Conservation (phyloP, 2,888 invertebrate species). For the Carcina quercana region DNA sequence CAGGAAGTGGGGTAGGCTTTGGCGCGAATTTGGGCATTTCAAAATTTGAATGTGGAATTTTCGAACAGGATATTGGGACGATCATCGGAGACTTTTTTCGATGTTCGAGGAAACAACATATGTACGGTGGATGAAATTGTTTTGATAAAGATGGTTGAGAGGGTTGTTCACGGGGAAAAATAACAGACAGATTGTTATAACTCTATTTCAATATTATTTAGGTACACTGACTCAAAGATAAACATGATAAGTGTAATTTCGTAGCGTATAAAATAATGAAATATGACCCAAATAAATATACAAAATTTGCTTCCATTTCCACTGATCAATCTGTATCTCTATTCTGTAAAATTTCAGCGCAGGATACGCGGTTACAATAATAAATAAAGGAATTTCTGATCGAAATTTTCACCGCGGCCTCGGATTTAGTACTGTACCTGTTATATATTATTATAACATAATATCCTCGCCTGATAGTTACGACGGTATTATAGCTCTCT, state of each 20-base stretch:
- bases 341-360: too few relatives aligned
- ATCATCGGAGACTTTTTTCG: constrained; percentile 37
- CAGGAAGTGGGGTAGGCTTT: constrained; percentile 64
- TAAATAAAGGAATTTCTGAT: too few relatives aligned
- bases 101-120: constrained; percentile 45
- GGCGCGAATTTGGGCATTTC: constrained; percentile 60
- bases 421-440: too few relatives aligned
- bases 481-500: too few relatives aligned
- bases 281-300: background rate
- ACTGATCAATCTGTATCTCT: too few relatives aligned
- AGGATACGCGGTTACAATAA: too few relatives aligned
- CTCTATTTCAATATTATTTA: background rate
- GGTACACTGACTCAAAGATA: background rate
- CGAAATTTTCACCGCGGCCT: too few relatives aligned
- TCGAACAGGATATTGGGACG: constrained; percentile 66
- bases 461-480: too few relatives aligned
- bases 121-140: constrained; percentile 44
- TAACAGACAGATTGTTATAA: background rate
- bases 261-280: too few relatives aligned
- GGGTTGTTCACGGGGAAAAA: background rate
- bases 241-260: background rate
- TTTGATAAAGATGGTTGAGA: too few relatives aligned
- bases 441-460: too few relatives aligned
- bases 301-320: background rate
- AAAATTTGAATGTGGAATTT: constrained; percentile 43